These are phyloP conservation scores for Lepus townsendii DNA, from an alignment of 2,797 vertebrate species.

Conservation along the genomic window DNA sequence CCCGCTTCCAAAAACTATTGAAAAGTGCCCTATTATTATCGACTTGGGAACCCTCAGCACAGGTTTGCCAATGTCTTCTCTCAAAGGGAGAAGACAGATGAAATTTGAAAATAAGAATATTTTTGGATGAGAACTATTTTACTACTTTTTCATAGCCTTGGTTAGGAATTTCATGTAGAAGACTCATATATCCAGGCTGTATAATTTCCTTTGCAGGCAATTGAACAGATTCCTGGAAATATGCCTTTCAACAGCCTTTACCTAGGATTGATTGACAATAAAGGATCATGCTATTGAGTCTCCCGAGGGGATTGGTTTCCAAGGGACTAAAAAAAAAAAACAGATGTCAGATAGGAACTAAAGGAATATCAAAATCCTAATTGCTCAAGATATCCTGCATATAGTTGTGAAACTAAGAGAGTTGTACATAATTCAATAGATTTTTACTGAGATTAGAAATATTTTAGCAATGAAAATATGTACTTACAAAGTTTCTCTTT, in stretches of 20 bases:
- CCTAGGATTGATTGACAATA: background rate
- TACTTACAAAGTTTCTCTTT: conserved; percentile 14
- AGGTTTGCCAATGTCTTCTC: background rate
- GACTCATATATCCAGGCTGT: background rate
- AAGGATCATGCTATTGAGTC: background rate
- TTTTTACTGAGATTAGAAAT: background rate
- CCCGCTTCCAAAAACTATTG: background rate
- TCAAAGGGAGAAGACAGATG: background rate
- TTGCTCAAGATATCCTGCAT: background rate
- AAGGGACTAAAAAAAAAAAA: background rate
- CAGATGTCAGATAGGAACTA: background rate
- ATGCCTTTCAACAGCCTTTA: background rate
- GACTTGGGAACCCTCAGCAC: background rate
- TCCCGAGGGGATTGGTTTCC: background rate
- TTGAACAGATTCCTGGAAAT: background rate
- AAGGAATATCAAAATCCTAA: background rate
- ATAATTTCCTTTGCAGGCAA: background rate
- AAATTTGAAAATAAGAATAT: conserved; percentile 1
- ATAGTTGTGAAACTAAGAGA: background rate
- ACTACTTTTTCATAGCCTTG: background rate
- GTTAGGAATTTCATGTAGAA: background rate
- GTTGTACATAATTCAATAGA: background rate
- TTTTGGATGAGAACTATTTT: background rate
- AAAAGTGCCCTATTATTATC: background rate
- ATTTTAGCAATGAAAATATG: conserved; percentile 5